Evolutionary conservation across 2,113 vertebrate species (phyloP), one percentile per base, ranked within the genome.

Genomic region (Nothoprocta pentlandii): DNA sequence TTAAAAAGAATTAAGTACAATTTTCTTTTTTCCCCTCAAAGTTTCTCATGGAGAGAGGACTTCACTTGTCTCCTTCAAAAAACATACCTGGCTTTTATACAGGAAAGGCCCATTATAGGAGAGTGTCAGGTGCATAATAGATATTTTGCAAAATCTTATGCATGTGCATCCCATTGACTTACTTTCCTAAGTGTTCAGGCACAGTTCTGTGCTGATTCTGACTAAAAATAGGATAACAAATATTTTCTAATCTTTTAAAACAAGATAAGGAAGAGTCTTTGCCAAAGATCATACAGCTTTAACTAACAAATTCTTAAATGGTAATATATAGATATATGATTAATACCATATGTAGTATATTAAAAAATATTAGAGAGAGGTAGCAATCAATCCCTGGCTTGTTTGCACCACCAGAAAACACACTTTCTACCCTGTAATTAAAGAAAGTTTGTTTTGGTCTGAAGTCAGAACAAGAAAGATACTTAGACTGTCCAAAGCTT

Each of bases 271-370:
- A 80, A 80, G 59, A 87, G 49, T 12, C 16, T 89, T 74, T 96
- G 58, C 25, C 32, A 76, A 80, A 51, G 21, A 69, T 76, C 67
- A 36, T 56, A 67, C 22, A 93, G 51, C 80, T 90, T 90, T 93
- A 92, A 93, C 96, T 77, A 93, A 92, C 53, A 46, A 73, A 93
- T 22, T 94, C 78, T 82, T 79, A 83, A 91, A 56, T 84, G 2
- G 85, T 93, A 94, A 17, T 64, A 92, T 92, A 70, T 89, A 36
- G 46, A 22, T 11, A 64, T 22, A 17, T 6, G 66, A 6, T 84
- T 80, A 94, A 77, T 82, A 68, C 2, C 41, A 89, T 62, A 92
- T 73, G 46, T 68, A 74, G 22, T 67, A 25, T 86, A 44, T 79
- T 23, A 16, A 94, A 56, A 51, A 5, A 53, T 76, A 80, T 85